phyloP scores from a whole-genome alignment of 2,888 invertebrate species.

The Adineta ricciae region DNA sequence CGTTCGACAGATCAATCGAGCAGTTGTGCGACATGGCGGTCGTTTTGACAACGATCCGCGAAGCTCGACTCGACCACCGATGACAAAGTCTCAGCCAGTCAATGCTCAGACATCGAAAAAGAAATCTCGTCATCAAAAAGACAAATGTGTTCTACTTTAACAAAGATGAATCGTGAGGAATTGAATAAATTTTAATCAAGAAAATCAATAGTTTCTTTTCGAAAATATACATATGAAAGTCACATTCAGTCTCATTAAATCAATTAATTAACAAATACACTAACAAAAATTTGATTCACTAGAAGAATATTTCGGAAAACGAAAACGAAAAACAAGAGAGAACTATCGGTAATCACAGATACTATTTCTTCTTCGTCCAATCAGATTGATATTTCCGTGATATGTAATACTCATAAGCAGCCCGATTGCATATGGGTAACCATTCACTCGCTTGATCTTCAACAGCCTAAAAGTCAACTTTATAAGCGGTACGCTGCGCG shows the following conservation, averaged over 20 bases:
- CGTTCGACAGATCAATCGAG: background rate
- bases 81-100: background rate
- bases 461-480: conserved; percentile 23
- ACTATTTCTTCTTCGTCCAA: conserved; percentile 10
- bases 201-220: too few relatives aligned
- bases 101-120: background rate
- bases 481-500: too few relatives aligned
- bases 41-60: background rate
- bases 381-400: background rate
- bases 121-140: background rate
- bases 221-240: background rate
- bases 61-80: background rate
- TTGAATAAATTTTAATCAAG: too few relatives aligned
- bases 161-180: too few relatives aligned
- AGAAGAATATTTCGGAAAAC: too few relatives aligned
- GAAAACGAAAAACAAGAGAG: background rate
- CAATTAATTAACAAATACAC: too few relatives aligned
- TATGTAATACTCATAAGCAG: conserved; percentile 20
- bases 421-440: conserved; percentile 30
- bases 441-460: conserved; percentile 32
- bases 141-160: background rate
- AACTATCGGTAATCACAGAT: background rate
- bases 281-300: too few relatives aligned
- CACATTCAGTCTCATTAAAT: background rate
- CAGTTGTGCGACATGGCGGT: background rate